phyloP scores from a whole-genome alignment of 2,888 invertebrate species.

The Syrista parreyssii region DNA sequence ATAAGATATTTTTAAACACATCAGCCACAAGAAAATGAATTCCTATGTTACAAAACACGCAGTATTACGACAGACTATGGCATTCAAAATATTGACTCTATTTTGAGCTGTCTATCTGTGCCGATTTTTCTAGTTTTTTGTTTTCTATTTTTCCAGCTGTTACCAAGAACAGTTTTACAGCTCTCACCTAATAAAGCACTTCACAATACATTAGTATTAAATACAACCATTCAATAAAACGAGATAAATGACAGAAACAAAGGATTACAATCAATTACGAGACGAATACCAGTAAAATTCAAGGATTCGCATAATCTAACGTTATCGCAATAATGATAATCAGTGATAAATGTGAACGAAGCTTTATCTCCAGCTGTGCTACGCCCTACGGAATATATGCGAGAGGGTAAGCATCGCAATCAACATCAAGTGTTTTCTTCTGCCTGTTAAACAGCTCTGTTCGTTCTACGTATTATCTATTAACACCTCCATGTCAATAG shows the following conservation, averaged over 20 bases:
- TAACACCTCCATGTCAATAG: background rate
- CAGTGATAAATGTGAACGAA: background rate
- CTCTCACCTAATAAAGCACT: background rate
- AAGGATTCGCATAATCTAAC: background rate
- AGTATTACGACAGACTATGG: background rate
- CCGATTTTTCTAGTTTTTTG: background rate
- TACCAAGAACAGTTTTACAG: background rate
- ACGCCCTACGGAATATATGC: background rate
- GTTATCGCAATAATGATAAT: background rate
- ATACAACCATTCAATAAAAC: background rate
- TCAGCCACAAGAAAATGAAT: background rate
- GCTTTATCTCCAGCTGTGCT: background rate
- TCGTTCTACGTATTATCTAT: background rate
- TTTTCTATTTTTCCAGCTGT: background rate
- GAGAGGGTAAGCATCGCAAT: background rate
- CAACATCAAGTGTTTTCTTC: background rate
- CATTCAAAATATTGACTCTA: background rate
- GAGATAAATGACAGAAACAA: background rate
- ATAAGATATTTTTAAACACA: background rate
- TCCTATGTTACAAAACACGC: background rate
- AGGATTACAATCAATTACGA: background rate
- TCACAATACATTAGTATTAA: background rate
- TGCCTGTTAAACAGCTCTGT: background rate
- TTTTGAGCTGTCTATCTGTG: background rate
- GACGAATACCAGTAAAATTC: background rate